phyloP scores from a whole-genome alignment of 2,113 vertebrate species.

The Myotis yumanensis region DNA sequence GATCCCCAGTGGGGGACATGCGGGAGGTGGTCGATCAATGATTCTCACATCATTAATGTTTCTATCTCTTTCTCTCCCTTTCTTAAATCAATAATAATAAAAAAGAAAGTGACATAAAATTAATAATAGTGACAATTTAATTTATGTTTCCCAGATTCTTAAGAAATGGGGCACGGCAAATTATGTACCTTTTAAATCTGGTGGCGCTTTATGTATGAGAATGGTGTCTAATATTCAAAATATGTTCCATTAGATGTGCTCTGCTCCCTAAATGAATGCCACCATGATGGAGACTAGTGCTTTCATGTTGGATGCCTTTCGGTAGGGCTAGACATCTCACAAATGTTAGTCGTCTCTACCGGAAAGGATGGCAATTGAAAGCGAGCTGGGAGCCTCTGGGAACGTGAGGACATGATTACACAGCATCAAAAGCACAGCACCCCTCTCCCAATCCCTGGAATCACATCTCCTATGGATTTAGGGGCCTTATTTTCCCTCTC shows the following conservation, averaged over 20 bases:
- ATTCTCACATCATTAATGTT: too few species aligned
- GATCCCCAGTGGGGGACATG: too few species aligned
- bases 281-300: neutral
- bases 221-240: neutral
- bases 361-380: neutral
- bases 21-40: too few species aligned
- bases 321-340: neutral
- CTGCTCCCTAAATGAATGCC: neutral
- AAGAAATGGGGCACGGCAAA: neutral
- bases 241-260: neutral
- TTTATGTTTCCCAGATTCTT: slow-evolving; percentile 5
- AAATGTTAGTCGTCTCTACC: neutral
- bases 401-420: neutral
- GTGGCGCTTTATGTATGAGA: neutral
- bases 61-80: too few species aligned
- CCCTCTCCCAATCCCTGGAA: neutral
- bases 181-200: neutral
- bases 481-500: neutral
- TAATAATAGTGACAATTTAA: neutral
- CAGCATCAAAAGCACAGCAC: neutral
- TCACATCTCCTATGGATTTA: neutral
- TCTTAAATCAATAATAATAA: too few species aligned
- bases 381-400: neutral
- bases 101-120: neutral
- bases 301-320: neutral